phyloP scores from a whole-genome alignment of 2,797 vertebrate genomes.

The Amphiprion clarkii region DNA sequence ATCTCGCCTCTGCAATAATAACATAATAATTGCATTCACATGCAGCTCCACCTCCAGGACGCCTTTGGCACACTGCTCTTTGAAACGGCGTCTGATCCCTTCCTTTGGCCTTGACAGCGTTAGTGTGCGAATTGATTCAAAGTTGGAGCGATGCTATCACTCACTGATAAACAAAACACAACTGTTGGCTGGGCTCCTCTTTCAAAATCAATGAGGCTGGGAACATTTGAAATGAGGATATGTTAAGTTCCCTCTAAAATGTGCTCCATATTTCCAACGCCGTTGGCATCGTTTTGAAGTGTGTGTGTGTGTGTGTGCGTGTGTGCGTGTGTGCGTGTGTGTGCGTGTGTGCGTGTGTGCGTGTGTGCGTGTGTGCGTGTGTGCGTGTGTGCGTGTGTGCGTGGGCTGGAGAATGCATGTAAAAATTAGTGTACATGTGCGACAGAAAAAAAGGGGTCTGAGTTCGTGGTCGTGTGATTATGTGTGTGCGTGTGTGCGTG shows the following conservation, averaged over 20 bases:
- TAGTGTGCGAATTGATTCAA: conserved; percentile 44
- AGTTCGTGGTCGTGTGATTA: conserved; percentile 66
- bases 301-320: conserved; percentile 51
- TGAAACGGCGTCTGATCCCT: conserved; percentile 42
- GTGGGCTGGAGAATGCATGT: conserved; percentile 64
- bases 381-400: conserved; percentile 48
- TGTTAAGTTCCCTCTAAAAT: conserved; percentile 40
- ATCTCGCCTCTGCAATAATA: conserved; percentile 69
- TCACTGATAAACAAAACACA: conserved; percentile 63
- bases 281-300: conserved; percentile 47
- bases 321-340: conserved; percentile 46
- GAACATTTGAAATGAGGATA: conserved; percentile 59
- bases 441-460: conserved; percentile 57
- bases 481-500: conserved; percentile 57
- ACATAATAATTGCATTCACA: conserved; percentile 69
- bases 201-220: conserved; percentile 56
- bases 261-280: conserved; percentile 58
- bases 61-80: conserved; percentile 43
- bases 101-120: conserved; percentile 36
- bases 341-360: conserved; percentile 49
- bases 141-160: conserved; percentile 51
- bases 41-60: conserved; percentile 23
- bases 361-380: conserved; percentile 49
- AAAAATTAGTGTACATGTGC: conserved; percentile 71
- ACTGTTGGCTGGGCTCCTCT: conserved; percentile 40